Evolutionary conservation across 2,113 vertebrate species (phyloP).

Genomic region (Hemibagrus wyckioides): DNA sequence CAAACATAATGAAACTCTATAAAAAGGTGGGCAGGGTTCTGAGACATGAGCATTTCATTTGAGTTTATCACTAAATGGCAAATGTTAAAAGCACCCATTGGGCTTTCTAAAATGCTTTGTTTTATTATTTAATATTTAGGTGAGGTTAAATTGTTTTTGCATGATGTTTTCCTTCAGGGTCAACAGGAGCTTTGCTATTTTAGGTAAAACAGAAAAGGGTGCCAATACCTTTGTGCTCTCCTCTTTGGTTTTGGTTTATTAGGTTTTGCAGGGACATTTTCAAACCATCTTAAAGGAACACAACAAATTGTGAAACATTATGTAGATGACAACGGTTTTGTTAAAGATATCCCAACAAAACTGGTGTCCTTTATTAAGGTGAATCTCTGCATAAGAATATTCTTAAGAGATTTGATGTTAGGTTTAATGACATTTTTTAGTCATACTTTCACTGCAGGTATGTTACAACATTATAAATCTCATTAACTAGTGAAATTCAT

Average conservation of each 20-base stretch:
- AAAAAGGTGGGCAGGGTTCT: neutral
- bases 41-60: neutral
- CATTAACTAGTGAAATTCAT: neutral
- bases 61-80: neutral
- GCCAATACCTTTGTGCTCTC: neutral
- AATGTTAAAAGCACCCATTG: neutral
- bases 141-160: neutral
- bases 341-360: neutral
- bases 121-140: neutral
- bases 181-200: neutral
- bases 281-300: neutral
- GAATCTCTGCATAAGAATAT: neutral
- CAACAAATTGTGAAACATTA: neutral
- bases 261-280: neutral
- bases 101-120: neutral
- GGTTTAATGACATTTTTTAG: neutral
- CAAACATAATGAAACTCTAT: neutral
- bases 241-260: neutral
- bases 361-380: neutral
- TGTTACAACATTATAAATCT: neutral
- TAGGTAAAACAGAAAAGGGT: neutral
- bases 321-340: neutral
- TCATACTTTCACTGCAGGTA: neutral
- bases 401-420: neutral
- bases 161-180: neutral